Conservation (phyloP, 2,888 invertebrate genomes). For the Trisateles emortualis region DNA sequence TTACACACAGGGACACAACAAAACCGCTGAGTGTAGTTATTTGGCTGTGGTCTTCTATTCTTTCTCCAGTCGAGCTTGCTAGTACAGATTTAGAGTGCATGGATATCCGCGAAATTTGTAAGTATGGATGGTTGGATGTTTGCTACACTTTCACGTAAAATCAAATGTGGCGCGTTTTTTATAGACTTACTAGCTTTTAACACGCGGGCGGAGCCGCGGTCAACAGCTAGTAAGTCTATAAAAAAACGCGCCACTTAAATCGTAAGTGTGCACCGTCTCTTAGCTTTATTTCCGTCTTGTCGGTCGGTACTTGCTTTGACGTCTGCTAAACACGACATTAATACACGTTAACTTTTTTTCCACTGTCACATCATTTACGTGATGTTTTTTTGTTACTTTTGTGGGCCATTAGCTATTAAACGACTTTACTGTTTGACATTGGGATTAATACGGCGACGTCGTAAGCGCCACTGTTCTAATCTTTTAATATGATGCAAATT, state of each 20-base stretch:
- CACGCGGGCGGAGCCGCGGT: no score
- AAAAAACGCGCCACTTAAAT: conserved; percentile 47
- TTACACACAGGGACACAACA: no score
- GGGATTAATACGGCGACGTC: conserved; percentile 75
- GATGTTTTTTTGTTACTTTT: conserved; percentile 70
- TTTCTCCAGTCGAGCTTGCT: no score
- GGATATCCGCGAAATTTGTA: no score
- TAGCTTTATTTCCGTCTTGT: conserved; percentile 74
- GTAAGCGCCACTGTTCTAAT: conserved; percentile 56
- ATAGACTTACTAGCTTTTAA: no score
- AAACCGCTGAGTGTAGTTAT: no score
- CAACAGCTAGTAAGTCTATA: no score
- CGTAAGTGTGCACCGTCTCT: conserved; percentile 59
- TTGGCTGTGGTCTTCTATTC: no score
- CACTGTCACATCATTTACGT: conserved; percentile 82
- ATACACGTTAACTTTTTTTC: conserved; percentile 81
- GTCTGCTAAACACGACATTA: conserved; percentile 84
- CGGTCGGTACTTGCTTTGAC: conserved; percentile 79
- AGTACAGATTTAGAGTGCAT: no score
- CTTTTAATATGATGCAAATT: conserved; percentile 50
- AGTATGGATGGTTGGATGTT: no score
- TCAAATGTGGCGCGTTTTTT: no score
- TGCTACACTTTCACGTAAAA: no score
- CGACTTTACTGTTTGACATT: conserved; percentile 70
- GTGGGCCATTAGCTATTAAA: conserved; percentile 85